phyloP scores from a whole-genome alignment of 2,797 vertebrate species.

The Pempheris klunzingeri region DNA sequence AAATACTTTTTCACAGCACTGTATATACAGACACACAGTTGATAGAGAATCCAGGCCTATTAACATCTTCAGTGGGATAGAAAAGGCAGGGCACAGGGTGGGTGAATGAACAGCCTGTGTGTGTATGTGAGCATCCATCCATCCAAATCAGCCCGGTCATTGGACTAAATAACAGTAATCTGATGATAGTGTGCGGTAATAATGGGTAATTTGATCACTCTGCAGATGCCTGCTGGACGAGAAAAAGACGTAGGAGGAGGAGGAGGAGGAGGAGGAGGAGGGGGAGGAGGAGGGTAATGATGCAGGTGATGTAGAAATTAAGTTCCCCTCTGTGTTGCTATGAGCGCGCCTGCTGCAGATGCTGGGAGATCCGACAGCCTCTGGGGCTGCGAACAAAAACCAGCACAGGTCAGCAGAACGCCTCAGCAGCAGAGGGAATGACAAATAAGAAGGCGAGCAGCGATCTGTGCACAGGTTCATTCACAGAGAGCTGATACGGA shows the following conservation, averaged over 20 bases:
- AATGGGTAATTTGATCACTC: conserved; percentile 68
- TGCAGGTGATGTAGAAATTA: conserved; percentile 61
- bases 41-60: conserved; percentile 11
- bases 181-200: conserved; percentile 61
- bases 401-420: conserved; percentile 68
- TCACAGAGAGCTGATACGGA: background rate
- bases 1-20: no score
- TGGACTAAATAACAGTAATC: conserved; percentile 73
- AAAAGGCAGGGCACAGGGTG: conserved; percentile 13
- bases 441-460: conserved; percentile 36
- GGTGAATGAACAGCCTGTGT: conserved; percentile 12
- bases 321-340: conserved; percentile 18
- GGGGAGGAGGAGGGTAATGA: background rate
- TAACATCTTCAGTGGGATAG: conserved; percentile 16
- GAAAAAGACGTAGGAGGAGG: background rate
- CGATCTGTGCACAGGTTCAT: conserved; percentile 13
- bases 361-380: conserved; percentile 54
- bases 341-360: conserved; percentile 47
- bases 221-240: conserved; percentile 51
- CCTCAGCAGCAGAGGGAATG: conserved; percentile 14
- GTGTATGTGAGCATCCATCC: conserved; percentile 8
- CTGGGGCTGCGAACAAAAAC: conserved; percentile 19
- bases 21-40: no score
- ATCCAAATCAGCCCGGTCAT: conserved; percentile 17
- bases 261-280: background rate